Percentiles rank a stretch among this genome's conserved stretches.
These are phyloP conservation scores for Sterna hirundo DNA, from an alignment of 2,113 vertebrate genomes.

Conservation along the genomic window DNA sequence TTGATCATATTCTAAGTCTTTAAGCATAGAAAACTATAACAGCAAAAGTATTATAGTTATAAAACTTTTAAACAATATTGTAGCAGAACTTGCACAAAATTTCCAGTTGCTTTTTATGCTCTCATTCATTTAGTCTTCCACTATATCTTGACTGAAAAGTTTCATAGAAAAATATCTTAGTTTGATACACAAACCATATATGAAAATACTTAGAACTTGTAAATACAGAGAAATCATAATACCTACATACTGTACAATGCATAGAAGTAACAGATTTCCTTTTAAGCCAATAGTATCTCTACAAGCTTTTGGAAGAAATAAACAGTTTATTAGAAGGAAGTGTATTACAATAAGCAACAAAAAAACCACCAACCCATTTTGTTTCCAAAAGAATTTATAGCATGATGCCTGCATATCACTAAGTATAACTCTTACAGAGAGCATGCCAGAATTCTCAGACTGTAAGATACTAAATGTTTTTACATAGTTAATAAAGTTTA, in stretches of 20 bases:
- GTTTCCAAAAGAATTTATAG: conserved; percentile 76
- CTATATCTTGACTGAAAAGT: conserved; percentile 68
- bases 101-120: conserved; percentile 67
- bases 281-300: conserved; percentile 65
- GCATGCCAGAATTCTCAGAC: conserved; percentile 82
- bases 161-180: conserved; percentile 64
- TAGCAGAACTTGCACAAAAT: conserved; percentile 64
- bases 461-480: conserved; percentile 85
- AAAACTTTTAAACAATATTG: conserved; percentile 52
- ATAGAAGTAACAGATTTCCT: conserved; percentile 67
- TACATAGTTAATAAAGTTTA: conserved; percentile 94
- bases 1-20: conserved; percentile 67
- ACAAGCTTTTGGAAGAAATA: conserved; percentile 63
- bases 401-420: conserved; percentile 83
- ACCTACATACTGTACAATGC: conserved; percentile 61
- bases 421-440: conserved; percentile 80
- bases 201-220: conserved; percentile 69
- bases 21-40: conserved; percentile 71
- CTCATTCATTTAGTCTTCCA: conserved; percentile 79
- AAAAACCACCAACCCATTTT: conserved; percentile 60
- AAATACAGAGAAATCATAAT: conserved; percentile 73
- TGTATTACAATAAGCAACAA: conserved; percentile 70
- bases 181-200: conserved; percentile 63
- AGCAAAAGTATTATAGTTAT: conserved; percentile 63
- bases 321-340: conserved; percentile 55